A percentile compares a stretch with the other conserved stretches of the same genome.
Evolutionary conservation across 2,113 vertebrate species (phyloP).

Genomic region (Hemiscyllium ocellatum): DNA sequence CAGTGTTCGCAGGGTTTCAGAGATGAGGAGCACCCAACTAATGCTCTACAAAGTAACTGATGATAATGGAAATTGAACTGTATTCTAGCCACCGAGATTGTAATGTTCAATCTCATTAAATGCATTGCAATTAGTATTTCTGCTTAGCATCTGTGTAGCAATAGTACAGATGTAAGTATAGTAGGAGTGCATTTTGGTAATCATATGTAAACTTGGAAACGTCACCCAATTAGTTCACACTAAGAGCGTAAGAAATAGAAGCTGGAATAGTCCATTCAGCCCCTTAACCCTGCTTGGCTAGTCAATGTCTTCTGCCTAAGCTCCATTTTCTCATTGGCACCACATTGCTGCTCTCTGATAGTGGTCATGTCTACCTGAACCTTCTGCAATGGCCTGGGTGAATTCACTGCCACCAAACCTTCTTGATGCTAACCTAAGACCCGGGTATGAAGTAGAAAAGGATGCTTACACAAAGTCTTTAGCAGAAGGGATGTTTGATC

Average conservation of each 20-base stretch:
- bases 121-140: background rate
- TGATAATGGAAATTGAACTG: background rate
- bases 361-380: no score
- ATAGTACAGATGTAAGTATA: background rate
- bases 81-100: background rate
- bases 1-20: background rate
- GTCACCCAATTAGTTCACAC: background rate
- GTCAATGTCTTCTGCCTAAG: background rate
- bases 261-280: background rate
- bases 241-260: background rate
- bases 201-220: background rate
- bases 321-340: background rate
- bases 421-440: no score
- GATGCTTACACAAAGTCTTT: no score
- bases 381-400: no score
- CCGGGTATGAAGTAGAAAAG: no score
- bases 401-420: no score
- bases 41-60: background rate
- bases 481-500: no score
- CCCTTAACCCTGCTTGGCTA: background rate
- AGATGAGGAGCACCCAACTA: background rate
- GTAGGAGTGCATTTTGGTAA: background rate
- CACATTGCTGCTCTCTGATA: no score
- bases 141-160: background rate
- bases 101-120: background rate